Percentiles rank a stretch among this genome's conserved stretches.
Conservation (phyloP, 2,113 vertebrate genomes). For the Brachyhypopomus occidentalis region DNA sequence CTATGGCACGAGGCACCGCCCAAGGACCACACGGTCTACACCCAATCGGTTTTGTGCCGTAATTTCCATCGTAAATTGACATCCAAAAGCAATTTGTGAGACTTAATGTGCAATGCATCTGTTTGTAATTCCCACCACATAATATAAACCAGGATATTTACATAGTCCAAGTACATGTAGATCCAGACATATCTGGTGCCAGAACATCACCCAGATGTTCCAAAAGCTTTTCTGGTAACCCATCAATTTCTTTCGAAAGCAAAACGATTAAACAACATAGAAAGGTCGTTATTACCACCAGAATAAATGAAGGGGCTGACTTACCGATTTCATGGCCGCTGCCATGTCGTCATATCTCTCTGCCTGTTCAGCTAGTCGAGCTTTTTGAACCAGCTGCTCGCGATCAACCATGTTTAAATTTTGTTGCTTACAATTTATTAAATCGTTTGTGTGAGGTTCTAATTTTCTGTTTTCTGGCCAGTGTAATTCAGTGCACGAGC, state of each 20-base stretch:
- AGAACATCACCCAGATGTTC: not conserved
- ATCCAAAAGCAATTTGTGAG: not conserved
- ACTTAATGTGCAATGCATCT: too few relatives aligned
- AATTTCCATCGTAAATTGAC: conserved; percentile 1
- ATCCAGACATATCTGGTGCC: too few relatives aligned
- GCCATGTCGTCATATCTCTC: conserved; percentile 98
- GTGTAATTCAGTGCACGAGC: conserved; percentile 65
- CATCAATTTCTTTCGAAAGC: not conserved
- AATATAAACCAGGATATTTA: too few relatives aligned
- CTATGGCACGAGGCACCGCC: conserved; percentile 75
- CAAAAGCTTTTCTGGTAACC: not conserved
- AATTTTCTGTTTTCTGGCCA: conserved; percentile 54
- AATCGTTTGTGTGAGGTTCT: not conserved
- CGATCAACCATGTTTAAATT: conserved; percentile 88
- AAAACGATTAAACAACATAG: not conserved
- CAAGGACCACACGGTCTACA: conserved; percentile 63
- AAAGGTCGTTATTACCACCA: not conserved
- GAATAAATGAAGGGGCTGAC: conserved; percentile 61
- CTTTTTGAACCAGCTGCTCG: conserved; percentile 99
- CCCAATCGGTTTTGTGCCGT: conserved; percentile 1
- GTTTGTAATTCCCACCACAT: too few relatives aligned
- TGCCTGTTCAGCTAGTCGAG: conserved; percentile 97
- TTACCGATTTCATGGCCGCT: conserved; percentile 98
- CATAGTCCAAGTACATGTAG: too few relatives aligned
- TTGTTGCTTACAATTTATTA: conserved; percentile 44